Evolutionary conservation across 1,140 invertebrate species (phyloP), one percentile per base, ranked within the genome.

Genomic region (Stegodyphus mimosarum): DNA sequence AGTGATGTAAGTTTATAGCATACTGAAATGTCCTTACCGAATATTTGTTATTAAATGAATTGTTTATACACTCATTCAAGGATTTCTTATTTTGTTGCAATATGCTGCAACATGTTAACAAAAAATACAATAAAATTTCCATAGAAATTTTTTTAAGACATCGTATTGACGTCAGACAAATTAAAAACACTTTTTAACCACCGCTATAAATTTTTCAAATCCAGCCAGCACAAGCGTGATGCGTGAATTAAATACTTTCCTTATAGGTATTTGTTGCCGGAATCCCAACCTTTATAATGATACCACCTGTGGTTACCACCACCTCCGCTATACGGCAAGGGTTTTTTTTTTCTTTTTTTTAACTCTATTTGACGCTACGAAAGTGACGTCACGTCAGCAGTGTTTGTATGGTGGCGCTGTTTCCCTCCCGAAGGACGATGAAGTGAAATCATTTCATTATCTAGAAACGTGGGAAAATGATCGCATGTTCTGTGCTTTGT

Each of bases 381-480:
- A 33, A 33, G 33, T 33, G 33, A 33, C 33, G 33, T 33, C 33
- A 33, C 33, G 3, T 33, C 33, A 33, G 49, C 11, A 33, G 5
- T 33, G 55, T 75, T 55, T 7, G 18, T 13, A 33, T 66, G 60
- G 74, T 60, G 74, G 74, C 74, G 74, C 74, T 76, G 74, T 66
- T 64, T 75, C 13, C 48, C 53, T 74, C 48, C 17, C 17, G 66
- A 67, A n/a, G 66, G 10, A 9, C 11, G 53, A 64, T 9, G 60
- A 64, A 66, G 55, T 10, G 48, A 33, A 76, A 76, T 76, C 60
- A 18, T 76, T 74, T 76, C 74, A 76, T 64, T 76, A 76, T 66
- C 74, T 64, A 6, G 2, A 64, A 76, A 51, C 74, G 55, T 76
- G 74, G 74, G 74, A 76, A 76, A 76, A 74, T 17, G 63, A 75